Conservation (phyloP, 2,113 vertebrate species). For the Anolis carolinensis region DNA sequence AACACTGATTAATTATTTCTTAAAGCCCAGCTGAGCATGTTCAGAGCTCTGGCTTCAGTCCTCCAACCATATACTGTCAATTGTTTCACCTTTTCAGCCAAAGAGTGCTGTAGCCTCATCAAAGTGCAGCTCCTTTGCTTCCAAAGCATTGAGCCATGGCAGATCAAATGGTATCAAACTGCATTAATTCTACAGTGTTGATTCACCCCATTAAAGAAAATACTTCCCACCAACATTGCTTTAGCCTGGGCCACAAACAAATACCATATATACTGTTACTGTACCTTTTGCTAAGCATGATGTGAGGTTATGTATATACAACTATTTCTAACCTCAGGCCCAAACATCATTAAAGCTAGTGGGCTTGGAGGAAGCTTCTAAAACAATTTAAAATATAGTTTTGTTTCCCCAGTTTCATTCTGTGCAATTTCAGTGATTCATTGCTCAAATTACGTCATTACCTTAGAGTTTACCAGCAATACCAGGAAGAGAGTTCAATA, state of each 20-base stretch:
- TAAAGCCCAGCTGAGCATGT: slow-evolving; percentile 20
- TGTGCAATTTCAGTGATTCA: slow-evolving; percentile 32
- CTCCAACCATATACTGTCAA: background rate
- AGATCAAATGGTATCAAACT: no score
- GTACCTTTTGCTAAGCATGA: background rate
- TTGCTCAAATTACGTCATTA: slow-evolving; percentile 33
- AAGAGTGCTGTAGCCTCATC: no score
- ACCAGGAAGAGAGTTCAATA: background rate
- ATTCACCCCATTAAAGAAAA: background rate
- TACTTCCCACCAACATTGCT: background rate
- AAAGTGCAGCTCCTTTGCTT: no score
- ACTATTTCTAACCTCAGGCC: background rate
- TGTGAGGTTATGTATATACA: background rate
- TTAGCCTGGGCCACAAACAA: background rate
- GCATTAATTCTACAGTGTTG: no score
- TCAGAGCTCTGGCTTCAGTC: background rate
- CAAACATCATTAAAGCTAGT: background rate
- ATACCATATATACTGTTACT: background rate
- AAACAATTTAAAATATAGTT: slow-evolving; percentile 15
- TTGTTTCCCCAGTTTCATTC: slow-evolving; percentile 34
- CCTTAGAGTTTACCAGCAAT: background rate
- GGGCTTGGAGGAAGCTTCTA: background rate
- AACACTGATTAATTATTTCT: slow-evolving; percentile 53
- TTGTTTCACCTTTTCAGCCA: no score
- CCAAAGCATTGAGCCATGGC: no score